Evolutionary conservation across 2,888 invertebrate species (phyloP).

Genomic region (Harpalus rubripes): DNA sequence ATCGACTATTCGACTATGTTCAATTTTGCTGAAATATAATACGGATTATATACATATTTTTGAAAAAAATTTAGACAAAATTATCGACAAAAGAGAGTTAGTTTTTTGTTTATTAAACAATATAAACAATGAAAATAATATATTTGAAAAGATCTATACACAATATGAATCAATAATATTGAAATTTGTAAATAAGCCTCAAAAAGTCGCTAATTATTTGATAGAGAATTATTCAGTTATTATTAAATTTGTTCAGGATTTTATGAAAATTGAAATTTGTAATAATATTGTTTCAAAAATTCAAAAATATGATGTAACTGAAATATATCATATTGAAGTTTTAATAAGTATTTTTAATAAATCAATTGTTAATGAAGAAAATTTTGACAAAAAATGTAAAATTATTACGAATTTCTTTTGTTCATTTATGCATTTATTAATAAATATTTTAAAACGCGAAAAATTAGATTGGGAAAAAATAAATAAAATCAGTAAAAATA

Average conservation of each 20-base stretch:
- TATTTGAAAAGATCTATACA: slow-evolving; percentile 80
- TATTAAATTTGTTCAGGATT: slow-evolving; percentile 80
- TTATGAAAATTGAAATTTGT: slow-evolving; percentile 81
- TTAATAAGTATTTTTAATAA: slow-evolving; percentile 80
- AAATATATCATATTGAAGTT: slow-evolving; percentile 81
- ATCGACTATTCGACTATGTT: slow-evolving; percentile 80
- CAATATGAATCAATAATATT: slow-evolving; percentile 82
- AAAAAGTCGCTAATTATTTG: slow-evolving; percentile 84
- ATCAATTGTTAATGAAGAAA: slow-evolving; percentile 74
- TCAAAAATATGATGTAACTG: slow-evolving; percentile 82
- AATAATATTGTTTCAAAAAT: slow-evolving; percentile 80
- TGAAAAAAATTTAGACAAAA: slow-evolving; percentile 77
- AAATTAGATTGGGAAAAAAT: slow-evolving; percentile 70
- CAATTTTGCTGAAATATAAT: slow-evolving; percentile 81
- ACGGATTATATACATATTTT: slow-evolving; percentile 78
- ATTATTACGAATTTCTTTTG: slow-evolving; percentile 79
- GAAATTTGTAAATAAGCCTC: slow-evolving; percentile 84
- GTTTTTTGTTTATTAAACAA: slow-evolving; percentile 82
- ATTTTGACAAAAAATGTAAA: slow-evolving; percentile 75
- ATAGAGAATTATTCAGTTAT: slow-evolving; percentile 81
- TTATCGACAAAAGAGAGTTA: slow-evolving; percentile 81
- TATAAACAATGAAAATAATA: slow-evolving; percentile 77
- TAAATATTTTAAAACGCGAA: slow-evolving; percentile 78
- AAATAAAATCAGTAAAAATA: slow-evolving; percentile 69
- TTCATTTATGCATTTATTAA: slow-evolving; percentile 80